These are phyloP conservation scores for Meloe dianella DNA, from an alignment of 2,888 invertebrate genomes.

Conservation along the genomic window DNA sequence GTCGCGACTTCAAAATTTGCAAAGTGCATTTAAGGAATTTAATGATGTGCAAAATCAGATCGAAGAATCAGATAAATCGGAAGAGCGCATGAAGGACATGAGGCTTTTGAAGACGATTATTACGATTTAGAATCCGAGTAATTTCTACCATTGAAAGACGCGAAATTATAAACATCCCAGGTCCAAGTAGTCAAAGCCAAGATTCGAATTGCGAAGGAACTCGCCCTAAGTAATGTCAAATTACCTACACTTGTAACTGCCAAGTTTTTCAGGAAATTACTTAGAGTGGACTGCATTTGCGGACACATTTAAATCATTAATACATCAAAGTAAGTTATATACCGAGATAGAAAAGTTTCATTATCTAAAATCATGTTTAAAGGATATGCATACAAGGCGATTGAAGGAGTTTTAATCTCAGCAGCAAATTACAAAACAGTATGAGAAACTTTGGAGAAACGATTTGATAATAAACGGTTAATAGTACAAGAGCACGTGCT, in stretches of 20 bases:
- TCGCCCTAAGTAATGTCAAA: neutral
- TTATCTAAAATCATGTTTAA: neutral
- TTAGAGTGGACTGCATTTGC: slow-evolving; percentile 2
- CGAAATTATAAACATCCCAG: neutral
- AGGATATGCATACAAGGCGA: neutral
- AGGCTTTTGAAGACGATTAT: neutral
- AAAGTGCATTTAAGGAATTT: neutral
- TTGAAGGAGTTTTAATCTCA: neutral
- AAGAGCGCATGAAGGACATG: neutral
- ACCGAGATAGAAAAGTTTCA: neutral
- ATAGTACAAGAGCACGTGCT: neutral
- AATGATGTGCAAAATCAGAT: neutral
- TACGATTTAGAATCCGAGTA: neutral
- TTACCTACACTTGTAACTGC: neutral
- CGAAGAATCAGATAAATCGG: neutral
- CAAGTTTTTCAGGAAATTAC: too few species aligned
- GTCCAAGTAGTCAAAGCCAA: too few species aligned
- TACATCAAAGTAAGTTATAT: neutral
- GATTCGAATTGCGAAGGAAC: too few species aligned
- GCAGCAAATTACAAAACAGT: neutral
- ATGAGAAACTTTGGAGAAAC: neutral
- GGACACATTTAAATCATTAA: neutral
- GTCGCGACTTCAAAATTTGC: neutral
- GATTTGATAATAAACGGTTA: slow-evolving; percentile 2
- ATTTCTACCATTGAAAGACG: neutral